Evolutionary conservation across 2,797 vertebrate species (phyloP).

Genomic region (Lutra lutra): DNA sequence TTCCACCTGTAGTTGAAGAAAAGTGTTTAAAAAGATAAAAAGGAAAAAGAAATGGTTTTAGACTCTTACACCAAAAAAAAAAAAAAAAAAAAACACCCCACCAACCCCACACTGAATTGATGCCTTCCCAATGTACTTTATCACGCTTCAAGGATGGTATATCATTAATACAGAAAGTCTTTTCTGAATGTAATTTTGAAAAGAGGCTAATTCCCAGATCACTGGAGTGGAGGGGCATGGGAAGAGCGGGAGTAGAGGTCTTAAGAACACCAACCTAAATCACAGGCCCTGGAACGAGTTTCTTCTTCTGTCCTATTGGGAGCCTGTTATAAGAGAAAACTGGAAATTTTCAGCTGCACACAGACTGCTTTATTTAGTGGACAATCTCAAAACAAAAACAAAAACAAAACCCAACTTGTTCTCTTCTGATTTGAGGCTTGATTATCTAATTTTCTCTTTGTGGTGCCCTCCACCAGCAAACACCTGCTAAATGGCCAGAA

Average conservation of each 20-base stretch:
- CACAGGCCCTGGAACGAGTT: neutral
- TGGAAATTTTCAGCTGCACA: slow-evolving; percentile 62
- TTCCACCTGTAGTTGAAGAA: neutral
- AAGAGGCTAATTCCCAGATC: slow-evolving; percentile 28
- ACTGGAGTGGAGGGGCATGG: neutral
- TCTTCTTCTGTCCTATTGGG: neutral
- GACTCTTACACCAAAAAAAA: neutral
- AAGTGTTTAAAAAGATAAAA: slow-evolving; percentile 54
- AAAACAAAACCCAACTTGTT: slow-evolving; percentile 32
- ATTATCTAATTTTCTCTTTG: slow-evolving; percentile 73
- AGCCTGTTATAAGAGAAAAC: slow-evolving; percentile 59
- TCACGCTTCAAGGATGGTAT: neutral
- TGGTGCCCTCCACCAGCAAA: slow-evolving; percentile 44
- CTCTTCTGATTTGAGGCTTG: slow-evolving; percentile 58
- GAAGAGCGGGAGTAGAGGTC: neutral
- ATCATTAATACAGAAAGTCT: slow-evolving; percentile 32
- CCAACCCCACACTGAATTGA: neutral
- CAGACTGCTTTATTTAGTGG: slow-evolving; percentile 69
- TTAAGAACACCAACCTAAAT: neutral
- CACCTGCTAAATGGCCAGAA: slow-evolving; percentile 21
- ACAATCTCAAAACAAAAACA: neutral
- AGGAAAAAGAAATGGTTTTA: slow-evolving; percentile 21
- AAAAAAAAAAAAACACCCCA: neutral
- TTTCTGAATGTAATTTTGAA: slow-evolving; percentile 25
- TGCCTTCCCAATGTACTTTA: slow-evolving; percentile 12